phyloP scores from a whole-genome alignment of 2,797 vertebrate species.

The Apodemus agrarius region DNA sequence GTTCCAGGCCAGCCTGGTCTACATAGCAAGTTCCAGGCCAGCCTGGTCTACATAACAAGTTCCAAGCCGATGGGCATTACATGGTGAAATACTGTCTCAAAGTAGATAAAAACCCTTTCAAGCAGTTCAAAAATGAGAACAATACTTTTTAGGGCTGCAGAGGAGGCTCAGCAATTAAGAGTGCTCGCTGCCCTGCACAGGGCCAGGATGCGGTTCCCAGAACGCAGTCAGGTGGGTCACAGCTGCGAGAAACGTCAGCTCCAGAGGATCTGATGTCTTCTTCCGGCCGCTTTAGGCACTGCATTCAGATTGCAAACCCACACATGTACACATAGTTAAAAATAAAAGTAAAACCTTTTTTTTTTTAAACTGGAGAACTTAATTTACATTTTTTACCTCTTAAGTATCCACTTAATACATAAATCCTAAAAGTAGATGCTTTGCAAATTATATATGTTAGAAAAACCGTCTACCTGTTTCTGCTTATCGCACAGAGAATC shows the following conservation, averaged over 20 bases:
- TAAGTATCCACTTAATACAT: neutral
- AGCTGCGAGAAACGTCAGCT: too few species aligned
- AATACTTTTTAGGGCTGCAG: neutral
- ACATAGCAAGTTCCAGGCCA: neutral
- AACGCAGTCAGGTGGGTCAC: neutral
- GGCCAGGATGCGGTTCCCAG: neutral
- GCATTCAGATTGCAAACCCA: neutral
- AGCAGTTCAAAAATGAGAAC: neutral
- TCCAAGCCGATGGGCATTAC: neutral
- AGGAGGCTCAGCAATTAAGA: neutral
- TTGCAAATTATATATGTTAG: constrained; percentile 3
- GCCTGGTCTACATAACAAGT: neutral
- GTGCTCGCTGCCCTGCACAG: neutral
- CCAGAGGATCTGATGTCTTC: neutral
- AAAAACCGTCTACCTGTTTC: neutral
- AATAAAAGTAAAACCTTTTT: neutral
- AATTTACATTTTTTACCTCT: constrained; percentile 27
- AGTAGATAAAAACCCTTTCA: neutral
- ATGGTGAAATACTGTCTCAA: neutral
- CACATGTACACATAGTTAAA: neutral
- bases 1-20: neutral
- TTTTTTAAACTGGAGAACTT: neutral
- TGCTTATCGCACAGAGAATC: neutral
- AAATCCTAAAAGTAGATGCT: neutral
- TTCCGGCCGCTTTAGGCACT: neutral